Evolutionary conservation across 1,140 invertebrate species (phyloP), one percentile per base, ranked within the genome.

Genomic region (Homarus americanus): DNA sequence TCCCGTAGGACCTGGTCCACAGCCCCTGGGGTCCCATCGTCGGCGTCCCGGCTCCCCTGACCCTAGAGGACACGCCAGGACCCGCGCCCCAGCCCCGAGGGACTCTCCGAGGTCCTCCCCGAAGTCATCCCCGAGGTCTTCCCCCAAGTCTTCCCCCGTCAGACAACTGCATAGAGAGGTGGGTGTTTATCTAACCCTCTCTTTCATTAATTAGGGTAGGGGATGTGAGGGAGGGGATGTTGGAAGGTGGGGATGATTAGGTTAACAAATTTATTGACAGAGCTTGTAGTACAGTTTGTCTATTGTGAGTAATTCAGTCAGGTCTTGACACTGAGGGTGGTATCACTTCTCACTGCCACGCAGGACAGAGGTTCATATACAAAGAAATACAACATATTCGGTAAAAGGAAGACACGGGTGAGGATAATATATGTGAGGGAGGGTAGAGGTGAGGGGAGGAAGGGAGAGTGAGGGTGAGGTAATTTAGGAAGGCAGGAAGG

Each of bases 91-190:
- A 24, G 36, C 89, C 15, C 34, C 44, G 20, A n/a, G 82, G 58
- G 83, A 91, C 82, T 91, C 89, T 53, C 89, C 89, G 36, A 91
- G 83, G 83, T 36, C 79, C 17, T 89, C 87, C 12, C 87, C 87
- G 2, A 82, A 73, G 49, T 79, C 80, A 10, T 90, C 87, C 2
- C 87, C 87, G 10, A 72, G 87, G 34, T 75, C 87, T 4, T 91
- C 89, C 1, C 89, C 89, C 1, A 91, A 79, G 69, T 91, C 82
- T 15, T 91, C 89, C 0, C 89, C 89, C 17, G 82, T 85, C 32
- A 66, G 82, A 24, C 89, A 84, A 40, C 75, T 79, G 1, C 73
- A 85, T 40, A 79, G 89, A 63, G 89, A 91, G 89, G 89, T 91
- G 89, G 80, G 89, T 69, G 41, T 2, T 32, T 17, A 34, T 49